A percentile compares a stretch with the other conserved stretches of the same genome.
These are phyloP conservation scores for Porites lutea DNA, from an alignment of 64 coral and sea anemone species.

Conservation along the genomic window DNA sequence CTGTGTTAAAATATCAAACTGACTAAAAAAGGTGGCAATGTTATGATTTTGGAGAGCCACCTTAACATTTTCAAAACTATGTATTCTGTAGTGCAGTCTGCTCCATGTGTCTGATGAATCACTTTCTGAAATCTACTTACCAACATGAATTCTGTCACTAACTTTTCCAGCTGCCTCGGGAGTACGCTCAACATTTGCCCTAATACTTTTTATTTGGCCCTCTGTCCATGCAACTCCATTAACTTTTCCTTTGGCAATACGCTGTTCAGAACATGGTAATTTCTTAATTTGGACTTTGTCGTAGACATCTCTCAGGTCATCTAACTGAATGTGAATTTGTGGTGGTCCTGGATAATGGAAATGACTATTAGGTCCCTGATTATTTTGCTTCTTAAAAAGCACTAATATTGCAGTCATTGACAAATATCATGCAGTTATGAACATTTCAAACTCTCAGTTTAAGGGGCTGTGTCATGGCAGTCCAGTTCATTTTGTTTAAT, in stretches of 20 bases:
- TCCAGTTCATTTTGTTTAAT: no score
- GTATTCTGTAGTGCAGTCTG: no score
- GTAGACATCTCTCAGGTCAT: slow-evolving; percentile 79
- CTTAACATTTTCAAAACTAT: no score
- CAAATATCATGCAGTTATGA: no score
- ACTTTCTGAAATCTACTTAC: slow-evolving; percentile 2
- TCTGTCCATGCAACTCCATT: slow-evolving; percentile 31
- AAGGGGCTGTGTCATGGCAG: no score
- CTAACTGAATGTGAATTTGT: slow-evolving; percentile 9
- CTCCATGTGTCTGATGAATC: no score
- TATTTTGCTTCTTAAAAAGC: no score
- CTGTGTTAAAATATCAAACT: no score
- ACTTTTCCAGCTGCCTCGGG: slow-evolving; percentile 59
- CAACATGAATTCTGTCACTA: slow-evolving; percentile 27
- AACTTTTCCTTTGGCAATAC: slow-evolving; percentile 46
- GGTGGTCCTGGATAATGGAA: neutral
- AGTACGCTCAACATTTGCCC: slow-evolving; percentile 58
- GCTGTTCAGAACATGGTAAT: slow-evolving; percentile 53
- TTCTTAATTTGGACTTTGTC: slow-evolving; percentile 71
- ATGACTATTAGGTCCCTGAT: neutral
- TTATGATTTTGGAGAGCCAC: no score
- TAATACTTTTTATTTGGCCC: slow-evolving; percentile 36
- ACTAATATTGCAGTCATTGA: no score
- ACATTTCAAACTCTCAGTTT: no score
- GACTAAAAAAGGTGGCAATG: no score